Evolutionary conservation across 2,888 invertebrate genomes (phyloP), one percentile per base, ranked within the genome.

Genomic region (Chirona hameri): DNA sequence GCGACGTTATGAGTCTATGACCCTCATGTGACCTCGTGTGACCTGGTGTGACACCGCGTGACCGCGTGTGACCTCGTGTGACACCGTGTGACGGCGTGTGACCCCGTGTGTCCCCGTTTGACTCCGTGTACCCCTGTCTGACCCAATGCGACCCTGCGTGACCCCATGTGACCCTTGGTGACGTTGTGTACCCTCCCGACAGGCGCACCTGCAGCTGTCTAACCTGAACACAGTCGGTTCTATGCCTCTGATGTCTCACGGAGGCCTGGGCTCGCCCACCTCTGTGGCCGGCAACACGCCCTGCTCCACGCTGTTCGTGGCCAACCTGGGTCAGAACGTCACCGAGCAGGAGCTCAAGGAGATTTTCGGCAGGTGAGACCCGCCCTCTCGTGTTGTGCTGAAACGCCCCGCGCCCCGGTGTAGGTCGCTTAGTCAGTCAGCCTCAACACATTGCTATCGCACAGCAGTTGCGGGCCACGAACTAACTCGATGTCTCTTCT

Each of bases 261-360:
- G 85, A 87, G 87, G 87, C 84, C 88, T 88, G 83, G 88, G 88
- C 69, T 87, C 88, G 83, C 86, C 88, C 84, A 86, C 89, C 86
- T 86, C 87, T 89, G 87, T 88, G 84, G 87, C 87, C 85, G 86
- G 86, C 86, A 94, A 95, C 88, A 93, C 95, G 86, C 97, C 97
- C 86, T 98, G 97, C 91, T 97, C 97, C 87, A 99, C 99, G 86
- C 93, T 99, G 86, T 99, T 99, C 91, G 98, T 99, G 88, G 98
- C 98, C 88, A 99, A 99, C 90, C 92, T 99, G 88, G 98, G 98
- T 86, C 96, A 96, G 90, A 97, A 96, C 89, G 97, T 98, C 87
- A 97, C 96, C 86, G 99, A 99, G 90, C 98, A 98, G 88, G 98
- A 99, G 90, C 93, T 99, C 86, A 98, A 98, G 91, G 97, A 98